These are phyloP conservation scores for Thinocorus orbignyianus DNA, from an alignment of 2,113 vertebrate species.

Conservation along the genomic window DNA sequence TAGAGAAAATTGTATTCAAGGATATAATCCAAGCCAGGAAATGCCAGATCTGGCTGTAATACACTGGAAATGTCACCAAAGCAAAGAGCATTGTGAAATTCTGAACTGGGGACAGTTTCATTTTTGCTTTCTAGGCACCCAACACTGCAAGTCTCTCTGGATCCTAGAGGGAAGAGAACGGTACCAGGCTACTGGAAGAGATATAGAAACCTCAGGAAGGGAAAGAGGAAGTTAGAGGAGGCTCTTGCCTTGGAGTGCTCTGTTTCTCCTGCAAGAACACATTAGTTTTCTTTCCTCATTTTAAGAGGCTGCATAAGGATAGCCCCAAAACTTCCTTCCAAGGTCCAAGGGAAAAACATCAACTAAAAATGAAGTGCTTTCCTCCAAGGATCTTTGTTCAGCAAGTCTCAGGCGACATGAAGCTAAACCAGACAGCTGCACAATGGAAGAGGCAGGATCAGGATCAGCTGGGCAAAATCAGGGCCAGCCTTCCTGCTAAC, in stretches of 20 bases:
- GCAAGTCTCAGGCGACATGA: not conserved
- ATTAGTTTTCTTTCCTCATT: not conserved
- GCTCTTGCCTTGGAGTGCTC: not conserved
- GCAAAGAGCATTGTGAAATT: not conserved
- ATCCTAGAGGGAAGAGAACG: not conserved
- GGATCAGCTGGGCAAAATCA: not conserved
- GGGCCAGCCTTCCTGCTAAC: not conserved
- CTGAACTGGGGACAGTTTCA: not conserved
- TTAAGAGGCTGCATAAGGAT: not conserved
- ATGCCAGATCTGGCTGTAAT: not conserved
- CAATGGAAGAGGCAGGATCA: not conserved
- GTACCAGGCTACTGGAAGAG: accelerated
- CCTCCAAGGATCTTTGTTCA: not conserved
- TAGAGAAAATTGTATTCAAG: not conserved
- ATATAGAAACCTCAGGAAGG: not conserved
- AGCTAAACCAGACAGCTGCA: not conserved
- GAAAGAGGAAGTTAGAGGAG: not conserved
- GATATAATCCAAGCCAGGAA: not conserved
- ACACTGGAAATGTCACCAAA: not conserved
- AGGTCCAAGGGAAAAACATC: not conserved
- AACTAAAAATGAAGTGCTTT: not conserved
- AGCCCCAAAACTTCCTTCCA: not conserved
- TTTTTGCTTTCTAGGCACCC: not conserved
- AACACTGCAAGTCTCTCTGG: not conserved
- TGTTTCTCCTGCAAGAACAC: not conserved